phyloP scores from a whole-genome alignment of 2,888 invertebrate species.

The Noctua janthina region DNA sequence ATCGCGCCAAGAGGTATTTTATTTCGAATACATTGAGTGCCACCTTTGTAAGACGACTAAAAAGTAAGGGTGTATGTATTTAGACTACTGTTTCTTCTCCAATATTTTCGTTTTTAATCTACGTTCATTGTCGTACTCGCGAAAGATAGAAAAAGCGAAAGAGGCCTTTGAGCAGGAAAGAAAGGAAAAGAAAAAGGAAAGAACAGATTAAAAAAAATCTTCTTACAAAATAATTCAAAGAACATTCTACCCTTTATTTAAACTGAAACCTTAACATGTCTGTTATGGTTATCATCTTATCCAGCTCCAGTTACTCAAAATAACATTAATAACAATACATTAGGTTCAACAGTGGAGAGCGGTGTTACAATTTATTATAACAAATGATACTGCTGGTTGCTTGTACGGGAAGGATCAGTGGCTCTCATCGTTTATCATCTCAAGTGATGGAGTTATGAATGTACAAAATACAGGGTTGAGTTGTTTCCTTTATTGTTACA shows the following conservation, averaged over 20 bases:
- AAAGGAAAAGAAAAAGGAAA: background rate
- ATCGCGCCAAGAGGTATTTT: too few relatives aligned
- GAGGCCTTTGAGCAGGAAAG: too few relatives aligned
- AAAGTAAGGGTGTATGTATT: too few relatives aligned
- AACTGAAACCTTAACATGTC: conserved; percentile 44
- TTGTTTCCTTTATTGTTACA: conserved; percentile 20
- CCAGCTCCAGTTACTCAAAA: conserved; percentile 59
- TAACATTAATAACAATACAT: conserved; percentile 71
- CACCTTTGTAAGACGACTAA: too few relatives aligned
- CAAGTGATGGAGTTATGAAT: conserved; percentile 62
- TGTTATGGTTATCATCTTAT: conserved; percentile 46
- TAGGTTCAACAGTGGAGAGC: conserved; percentile 60
- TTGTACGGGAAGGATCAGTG: conserved; percentile 71
- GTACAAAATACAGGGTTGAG: conserved; percentile 21
- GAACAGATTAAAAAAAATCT: background rate
- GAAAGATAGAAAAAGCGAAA: background rate
- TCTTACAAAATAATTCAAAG: background rate
- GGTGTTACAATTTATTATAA: conserved; percentile 80
- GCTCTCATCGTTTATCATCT: conserved; percentile 77
- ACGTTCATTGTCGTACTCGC: background rate
- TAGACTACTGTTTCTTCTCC: too few relatives aligned
- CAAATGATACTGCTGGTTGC: conserved; percentile 78
- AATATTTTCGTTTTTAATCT: background rate
- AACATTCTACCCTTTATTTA: background rate
- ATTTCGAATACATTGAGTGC: too few relatives aligned